These are phyloP conservation scores for Calcarius lapponicus DNA, from an alignment of 2,797 vertebrate species.

Conservation along the genomic window DNA sequence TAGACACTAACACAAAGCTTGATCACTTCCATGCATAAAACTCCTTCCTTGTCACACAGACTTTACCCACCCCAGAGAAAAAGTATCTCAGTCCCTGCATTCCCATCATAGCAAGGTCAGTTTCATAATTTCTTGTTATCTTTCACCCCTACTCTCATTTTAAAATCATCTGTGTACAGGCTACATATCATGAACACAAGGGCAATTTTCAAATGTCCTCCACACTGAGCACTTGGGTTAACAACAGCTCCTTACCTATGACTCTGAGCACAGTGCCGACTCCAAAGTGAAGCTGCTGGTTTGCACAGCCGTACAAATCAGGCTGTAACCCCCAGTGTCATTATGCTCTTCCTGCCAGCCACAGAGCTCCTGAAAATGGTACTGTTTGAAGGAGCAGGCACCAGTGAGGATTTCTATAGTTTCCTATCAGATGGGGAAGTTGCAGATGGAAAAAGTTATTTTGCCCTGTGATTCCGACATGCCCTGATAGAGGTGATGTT, in stretches of 20 bases:
- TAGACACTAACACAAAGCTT: not conserved
- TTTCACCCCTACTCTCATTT: not conserved
- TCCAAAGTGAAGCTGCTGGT: constrained; percentile 1
- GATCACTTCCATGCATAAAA: not conserved
- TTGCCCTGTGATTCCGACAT: not conserved
- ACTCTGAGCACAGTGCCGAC: not conserved
- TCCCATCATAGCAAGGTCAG: not conserved
- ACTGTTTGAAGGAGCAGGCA: not conserved
- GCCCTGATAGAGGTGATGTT: not conserved
- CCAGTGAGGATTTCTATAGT: not conserved
- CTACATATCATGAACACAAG: not conserved
- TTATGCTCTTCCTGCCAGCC: not conserved
- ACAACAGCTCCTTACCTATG: constrained; percentile 8
- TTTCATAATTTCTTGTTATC: not conserved
- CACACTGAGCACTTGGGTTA: not conserved
- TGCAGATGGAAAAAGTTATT: not conserved
- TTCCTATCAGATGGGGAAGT: not conserved
- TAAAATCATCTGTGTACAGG: not conserved
- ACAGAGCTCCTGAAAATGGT: not conserved
- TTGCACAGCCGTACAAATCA: not conserved
- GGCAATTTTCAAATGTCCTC: not conserved
- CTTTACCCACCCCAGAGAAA: not conserved
- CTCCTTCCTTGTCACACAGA: not conserved
- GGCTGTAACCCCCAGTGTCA: not conserved
- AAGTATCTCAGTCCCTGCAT: not conserved